These are phyloP conservation scores for Ibidorhyncha struthersii DNA, from an alignment of 2,113 vertebrate genomes.

Conservation along the genomic window DNA sequence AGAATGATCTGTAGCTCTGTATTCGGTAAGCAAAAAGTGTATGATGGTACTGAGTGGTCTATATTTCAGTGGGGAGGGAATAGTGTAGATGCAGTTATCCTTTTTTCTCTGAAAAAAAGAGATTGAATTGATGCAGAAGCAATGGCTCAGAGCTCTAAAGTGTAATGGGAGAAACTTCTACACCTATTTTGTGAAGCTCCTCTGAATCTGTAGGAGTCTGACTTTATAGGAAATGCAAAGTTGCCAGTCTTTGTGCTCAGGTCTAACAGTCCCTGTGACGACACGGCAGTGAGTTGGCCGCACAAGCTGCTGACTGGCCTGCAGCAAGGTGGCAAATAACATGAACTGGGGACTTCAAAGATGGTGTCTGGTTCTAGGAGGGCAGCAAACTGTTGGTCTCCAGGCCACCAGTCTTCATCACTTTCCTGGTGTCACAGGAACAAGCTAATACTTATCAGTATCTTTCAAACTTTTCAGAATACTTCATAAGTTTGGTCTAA, in stretches of 20 bases:
- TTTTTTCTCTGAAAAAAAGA: neutral
- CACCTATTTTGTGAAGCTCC: neutral
- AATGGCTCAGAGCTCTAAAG: neutral
- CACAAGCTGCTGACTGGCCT: neutral
- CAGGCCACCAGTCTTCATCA: neutral
- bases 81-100: neutral
- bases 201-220: neutral
- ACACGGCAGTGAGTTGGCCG: neutral
- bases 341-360: neutral
- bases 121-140: neutral
- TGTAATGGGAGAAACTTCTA: neutral
- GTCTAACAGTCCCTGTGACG: neutral
- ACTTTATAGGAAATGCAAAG: neutral
- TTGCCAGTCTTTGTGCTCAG: neutral
- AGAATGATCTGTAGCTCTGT: neutral
- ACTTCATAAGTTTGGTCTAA: neutral
- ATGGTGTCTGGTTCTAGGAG: neutral
- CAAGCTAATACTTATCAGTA: neutral
- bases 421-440: rapidly evolving
- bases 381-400: neutral
- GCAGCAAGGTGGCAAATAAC: neutral
- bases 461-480: neutral
- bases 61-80: neutral
- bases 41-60: neutral
- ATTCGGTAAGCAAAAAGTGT: neutral